phyloP scores from a whole-genome alignment of 2,888 invertebrate species.

The Zygothrica quintamaculata region DNA sequence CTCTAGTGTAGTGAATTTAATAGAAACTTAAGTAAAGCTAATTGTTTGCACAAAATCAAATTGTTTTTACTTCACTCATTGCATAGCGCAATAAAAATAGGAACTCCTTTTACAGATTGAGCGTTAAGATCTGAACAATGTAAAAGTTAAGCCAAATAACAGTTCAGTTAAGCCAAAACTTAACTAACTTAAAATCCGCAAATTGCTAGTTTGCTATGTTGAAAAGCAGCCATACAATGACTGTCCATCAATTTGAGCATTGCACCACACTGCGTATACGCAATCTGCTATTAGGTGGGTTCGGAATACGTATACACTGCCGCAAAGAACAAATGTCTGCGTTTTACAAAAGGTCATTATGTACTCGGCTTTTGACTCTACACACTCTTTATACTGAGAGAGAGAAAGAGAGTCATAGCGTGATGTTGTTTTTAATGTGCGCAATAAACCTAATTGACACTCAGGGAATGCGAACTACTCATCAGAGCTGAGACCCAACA shows the following conservation, averaged over 20 bases:
- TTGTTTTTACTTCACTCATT: too few species aligned
- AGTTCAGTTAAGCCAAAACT: not conserved
- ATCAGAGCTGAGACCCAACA: not conserved
- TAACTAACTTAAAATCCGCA: constrained; percentile 26
- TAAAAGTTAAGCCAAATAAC: not conserved
- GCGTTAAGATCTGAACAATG: too few species aligned
- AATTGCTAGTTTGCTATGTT: constrained; percentile 10
- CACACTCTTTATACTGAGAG: too few species aligned
- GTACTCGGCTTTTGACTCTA: constrained; percentile 5
- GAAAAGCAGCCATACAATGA: constrained; percentile 15
- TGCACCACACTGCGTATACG: constrained; percentile 22
- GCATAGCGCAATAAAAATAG: too few species aligned
- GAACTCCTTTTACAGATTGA: too few species aligned
- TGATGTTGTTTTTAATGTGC: constrained; percentile 30
- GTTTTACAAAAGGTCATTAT: constrained; percentile 30
- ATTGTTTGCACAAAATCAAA: too few species aligned
- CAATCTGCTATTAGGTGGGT: constrained; percentile 4
- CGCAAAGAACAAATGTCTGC: constrained; percentile 10
- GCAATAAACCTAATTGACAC: constrained; percentile 42
- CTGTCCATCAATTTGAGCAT: constrained; percentile 33
- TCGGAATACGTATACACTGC: constrained; percentile 31
- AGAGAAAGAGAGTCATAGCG: not conserved
- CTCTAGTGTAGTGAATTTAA: too few species aligned
- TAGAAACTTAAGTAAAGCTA: too few species aligned
- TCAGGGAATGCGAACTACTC: constrained; percentile 12